phyloP scores from a whole-genome alignment of 2,797 vertebrate species.

The Trachops cirrhosus region DNA sequence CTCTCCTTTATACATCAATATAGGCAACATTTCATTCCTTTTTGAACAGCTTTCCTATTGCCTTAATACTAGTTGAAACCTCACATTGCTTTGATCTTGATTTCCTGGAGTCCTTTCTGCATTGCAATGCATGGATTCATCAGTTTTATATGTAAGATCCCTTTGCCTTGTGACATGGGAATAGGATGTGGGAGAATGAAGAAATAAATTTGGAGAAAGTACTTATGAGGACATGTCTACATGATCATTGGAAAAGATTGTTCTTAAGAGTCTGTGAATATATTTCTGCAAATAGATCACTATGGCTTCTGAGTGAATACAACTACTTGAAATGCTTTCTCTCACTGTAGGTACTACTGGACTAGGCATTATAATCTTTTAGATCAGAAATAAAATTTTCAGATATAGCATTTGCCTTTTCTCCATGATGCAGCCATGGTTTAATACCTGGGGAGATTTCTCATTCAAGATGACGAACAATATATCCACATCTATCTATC shows the following conservation, averaged over 20 bases:
- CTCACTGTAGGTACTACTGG: neutral
- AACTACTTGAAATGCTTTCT: neutral
- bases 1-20: conserved; percentile 62
- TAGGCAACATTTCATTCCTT: neutral
- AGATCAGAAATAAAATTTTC: neutral
- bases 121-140: neutral
- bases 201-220: neutral
- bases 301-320: neutral
- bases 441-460: neutral
- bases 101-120: neutral
- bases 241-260: neutral
- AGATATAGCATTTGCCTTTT: neutral
- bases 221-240: neutral
- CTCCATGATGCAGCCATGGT: neutral
- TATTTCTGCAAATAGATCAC: neutral
- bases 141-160: neutral
- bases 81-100: neutral
- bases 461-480: conserved; percentile 5
- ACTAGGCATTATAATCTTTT: neutral
- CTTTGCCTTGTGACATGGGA: neutral
- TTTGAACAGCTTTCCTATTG: neutral
- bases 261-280: neutral
- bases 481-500: neutral
- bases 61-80: neutral
- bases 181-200: neutral